Conservation (phyloP, 2,888 invertebrate genomes). For the Brachycybe producta region DNA sequence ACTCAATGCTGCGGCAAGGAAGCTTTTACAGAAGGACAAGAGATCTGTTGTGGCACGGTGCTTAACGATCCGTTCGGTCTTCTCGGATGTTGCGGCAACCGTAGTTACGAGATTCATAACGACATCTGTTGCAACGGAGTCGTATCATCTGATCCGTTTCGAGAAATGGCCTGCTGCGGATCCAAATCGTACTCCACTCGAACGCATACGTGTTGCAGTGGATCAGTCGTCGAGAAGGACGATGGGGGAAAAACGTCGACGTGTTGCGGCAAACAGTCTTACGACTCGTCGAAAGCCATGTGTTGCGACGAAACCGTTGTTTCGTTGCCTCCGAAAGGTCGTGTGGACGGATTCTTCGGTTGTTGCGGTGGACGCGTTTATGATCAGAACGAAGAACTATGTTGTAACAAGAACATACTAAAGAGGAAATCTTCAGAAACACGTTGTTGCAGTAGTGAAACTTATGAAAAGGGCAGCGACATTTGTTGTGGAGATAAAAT, state of each 20-base stretch:
- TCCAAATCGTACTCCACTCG: slow-evolving; percentile 1
- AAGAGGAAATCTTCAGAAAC: neutral
- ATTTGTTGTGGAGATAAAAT: slow-evolving; percentile 4
- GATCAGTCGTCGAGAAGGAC: neutral
- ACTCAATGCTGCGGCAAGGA: slow-evolving; percentile 10
- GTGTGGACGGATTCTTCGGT: neutral
- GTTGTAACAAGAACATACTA: slow-evolving; percentile 3
- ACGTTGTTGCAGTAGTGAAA: slow-evolving; percentile 5
- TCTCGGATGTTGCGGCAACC: slow-evolving; percentile 11
- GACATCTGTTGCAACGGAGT: slow-evolving; percentile 12
- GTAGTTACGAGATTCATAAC: neutral
- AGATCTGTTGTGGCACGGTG: slow-evolving; percentile 11
- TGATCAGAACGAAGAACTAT: slow-evolving; percentile 1
- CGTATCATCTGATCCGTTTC: slow-evolving; percentile 1
- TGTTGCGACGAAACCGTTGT: slow-evolving; percentile 1
- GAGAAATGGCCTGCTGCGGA: slow-evolving; percentile 12
- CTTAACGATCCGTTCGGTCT: slow-evolving; percentile 15
- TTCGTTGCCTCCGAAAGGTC: neutral
- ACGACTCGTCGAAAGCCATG: neutral
- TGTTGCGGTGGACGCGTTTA: slow-evolving; percentile 5
- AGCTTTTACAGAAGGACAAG: slow-evolving; percentile 6
- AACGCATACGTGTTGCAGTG: slow-evolving; percentile 12
- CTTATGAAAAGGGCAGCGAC: slow-evolving; percentile 5
- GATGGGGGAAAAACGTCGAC: neutral
- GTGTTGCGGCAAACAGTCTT: slow-evolving; percentile 1